Conservation (phyloP, 64 coral and sea anemone genomes). For the Exaiptasia diaphana region DNA sequence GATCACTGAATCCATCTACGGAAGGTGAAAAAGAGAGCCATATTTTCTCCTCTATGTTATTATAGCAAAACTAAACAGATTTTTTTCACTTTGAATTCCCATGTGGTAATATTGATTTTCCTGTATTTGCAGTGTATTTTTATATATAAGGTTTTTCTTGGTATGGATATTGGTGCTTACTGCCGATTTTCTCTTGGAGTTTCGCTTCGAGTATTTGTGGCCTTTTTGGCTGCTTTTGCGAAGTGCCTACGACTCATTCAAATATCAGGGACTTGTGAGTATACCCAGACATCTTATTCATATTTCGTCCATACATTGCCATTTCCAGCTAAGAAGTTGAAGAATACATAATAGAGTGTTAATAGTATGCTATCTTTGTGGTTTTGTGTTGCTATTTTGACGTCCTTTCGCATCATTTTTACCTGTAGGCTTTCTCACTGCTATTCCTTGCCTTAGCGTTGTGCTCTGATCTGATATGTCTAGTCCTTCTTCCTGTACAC, state of each 20-base stretch:
- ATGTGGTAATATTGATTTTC: constrained; percentile 46
- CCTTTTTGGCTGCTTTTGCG: constrained; percentile 96
- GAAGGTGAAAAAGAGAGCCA: constrained; percentile 80
- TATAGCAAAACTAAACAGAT: background rate
- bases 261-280: constrained; percentile 99
- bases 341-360: background rate
- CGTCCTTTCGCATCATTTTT: constrained; percentile 29
- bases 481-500: constrained; percentile 89
- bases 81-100: background rate
- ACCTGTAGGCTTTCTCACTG: constrained; percentile 83
- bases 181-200: constrained; percentile 97
- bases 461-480: constrained; percentile 91
- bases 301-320: background rate
- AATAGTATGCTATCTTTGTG: background rate
- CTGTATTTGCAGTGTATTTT: constrained; percentile 83
- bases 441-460: constrained; percentile 92
- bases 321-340: background rate
- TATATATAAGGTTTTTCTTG: constrained; percentile 97
- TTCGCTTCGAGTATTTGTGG: constrained; percentile 99
- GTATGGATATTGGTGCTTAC: constrained; percentile 97
- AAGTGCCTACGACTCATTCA: constrained; percentile 99
- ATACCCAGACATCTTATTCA: background rate
- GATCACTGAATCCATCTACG: constrained; percentile 99
- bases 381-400: constrained; percentile 2
- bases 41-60: background rate